These are phyloP conservation scores for Gorsachius goisagi DNA, from an alignment of 2,113 vertebrate species.

Conservation along the genomic window DNA sequence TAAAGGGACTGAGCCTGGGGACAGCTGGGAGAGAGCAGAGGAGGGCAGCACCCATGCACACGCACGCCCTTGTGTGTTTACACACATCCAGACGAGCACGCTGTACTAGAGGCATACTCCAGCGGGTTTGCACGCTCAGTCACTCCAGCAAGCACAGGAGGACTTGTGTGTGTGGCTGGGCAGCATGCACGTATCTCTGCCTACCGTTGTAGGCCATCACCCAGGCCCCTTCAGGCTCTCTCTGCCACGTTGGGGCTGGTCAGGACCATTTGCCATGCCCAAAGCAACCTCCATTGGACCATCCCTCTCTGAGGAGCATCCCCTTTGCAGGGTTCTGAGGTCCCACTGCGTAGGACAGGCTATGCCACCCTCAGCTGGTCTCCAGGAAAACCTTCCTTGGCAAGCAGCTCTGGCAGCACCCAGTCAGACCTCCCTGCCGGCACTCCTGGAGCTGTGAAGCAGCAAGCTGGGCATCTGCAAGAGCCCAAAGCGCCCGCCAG, in stretches of 20 bases:
- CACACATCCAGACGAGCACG: rapidly evolving
- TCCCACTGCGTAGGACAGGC: neutral
- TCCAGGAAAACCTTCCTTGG: neutral
- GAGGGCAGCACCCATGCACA: neutral
- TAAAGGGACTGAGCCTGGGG: neutral
- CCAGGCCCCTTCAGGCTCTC: neutral
- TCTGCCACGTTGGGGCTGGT: neutral
- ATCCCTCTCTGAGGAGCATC: neutral
- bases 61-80: neutral
- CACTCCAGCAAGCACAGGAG: rapidly evolving
- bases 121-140: rapidly evolving
- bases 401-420: neutral
- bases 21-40: neutral
- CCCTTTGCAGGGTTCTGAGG: neutral
- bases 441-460: neutral
- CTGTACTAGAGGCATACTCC: rapidly evolving
- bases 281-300: neutral
- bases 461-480: neutral
- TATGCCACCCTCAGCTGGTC: neutral
- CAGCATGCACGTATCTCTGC: neutral
- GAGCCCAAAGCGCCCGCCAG: neutral
- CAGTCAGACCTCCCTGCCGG: neutral
- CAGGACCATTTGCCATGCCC: neutral
- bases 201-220: neutral
- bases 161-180: rapidly evolving